phyloP scores from a whole-genome alignment of 1,140 invertebrate genomes.

The Drosophila miranda region DNA sequence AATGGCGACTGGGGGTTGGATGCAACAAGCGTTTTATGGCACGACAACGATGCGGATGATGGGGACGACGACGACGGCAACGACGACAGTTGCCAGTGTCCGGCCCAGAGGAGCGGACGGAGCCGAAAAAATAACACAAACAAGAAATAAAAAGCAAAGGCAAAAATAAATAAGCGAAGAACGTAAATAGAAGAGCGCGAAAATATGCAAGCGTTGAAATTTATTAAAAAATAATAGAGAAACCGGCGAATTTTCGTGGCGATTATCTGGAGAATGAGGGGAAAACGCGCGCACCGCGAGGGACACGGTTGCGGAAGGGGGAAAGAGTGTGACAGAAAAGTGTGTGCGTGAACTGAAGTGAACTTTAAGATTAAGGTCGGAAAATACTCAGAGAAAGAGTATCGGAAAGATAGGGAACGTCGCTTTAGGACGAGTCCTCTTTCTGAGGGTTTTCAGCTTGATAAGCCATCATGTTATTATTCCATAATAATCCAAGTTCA shows the following conservation, averaged over 20 bases:
- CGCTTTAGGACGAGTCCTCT: too few species aligned
- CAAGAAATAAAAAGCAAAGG: conserved; percentile 31
- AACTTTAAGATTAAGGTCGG: background rate
- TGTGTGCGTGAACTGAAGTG: conserved; percentile 7
- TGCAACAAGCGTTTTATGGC: conserved; percentile 71
- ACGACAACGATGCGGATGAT: conserved; percentile 47
- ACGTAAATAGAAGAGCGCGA: conserved; percentile 55
- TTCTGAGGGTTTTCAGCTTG: too few species aligned
- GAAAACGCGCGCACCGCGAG: background rate
- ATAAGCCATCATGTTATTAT: too few species aligned
- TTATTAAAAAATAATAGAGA: conserved; percentile 72
- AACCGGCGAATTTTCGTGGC: conserved; percentile 21
- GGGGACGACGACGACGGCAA: conserved; percentile 13
- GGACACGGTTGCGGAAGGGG: background rate
- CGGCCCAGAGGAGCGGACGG: conserved; percentile 65
- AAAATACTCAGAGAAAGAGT: background rate
- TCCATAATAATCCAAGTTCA: too few species aligned
- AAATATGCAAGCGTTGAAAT: conserved; percentile 54
- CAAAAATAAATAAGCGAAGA: conserved; percentile 33
- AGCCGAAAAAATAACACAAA: conserved; percentile 41
- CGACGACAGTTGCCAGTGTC: conserved; percentile 60
- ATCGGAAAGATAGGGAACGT: too few species aligned
- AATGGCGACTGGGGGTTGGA: conserved; percentile 38
- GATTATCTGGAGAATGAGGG: conserved; percentile 17
- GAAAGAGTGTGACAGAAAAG: background rate